Percentiles rank a stretch among this genome's conserved stretches.
Evolutionary conservation across 2,113 vertebrate genomes (phyloP).

Genomic region (Grammomys dolichurus): DNA sequence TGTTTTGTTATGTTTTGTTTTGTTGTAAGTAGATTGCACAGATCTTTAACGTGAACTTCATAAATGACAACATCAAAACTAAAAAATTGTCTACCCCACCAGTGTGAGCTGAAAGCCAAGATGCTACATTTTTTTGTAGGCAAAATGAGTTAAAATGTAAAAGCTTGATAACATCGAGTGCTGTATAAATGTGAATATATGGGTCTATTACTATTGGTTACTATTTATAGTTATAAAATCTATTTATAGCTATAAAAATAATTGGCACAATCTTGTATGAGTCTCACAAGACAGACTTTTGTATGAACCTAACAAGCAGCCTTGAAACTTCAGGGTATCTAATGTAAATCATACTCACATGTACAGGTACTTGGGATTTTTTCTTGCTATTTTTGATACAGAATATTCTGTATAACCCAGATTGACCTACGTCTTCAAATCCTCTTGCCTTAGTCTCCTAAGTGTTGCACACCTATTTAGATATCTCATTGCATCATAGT

Average conservation of each 20-base stretch:
- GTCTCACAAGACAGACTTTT: background rate
- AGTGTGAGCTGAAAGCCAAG: background rate
- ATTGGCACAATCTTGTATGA: background rate
- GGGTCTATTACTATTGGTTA: background rate
- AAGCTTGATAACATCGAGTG: background rate
- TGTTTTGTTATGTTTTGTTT: background rate
- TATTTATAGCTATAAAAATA: background rate
- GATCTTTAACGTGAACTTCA: too few species aligned
- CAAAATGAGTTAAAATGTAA: constrained; percentile 22
- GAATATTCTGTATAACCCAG: background rate
- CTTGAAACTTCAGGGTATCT: background rate
- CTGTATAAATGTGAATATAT: background rate
- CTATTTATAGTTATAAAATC: background rate
- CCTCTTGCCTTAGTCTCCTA: background rate
- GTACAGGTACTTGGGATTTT: background rate
- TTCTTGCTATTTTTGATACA: background rate
- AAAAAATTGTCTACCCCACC: background rate
- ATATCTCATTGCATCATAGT: background rate
- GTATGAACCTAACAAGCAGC: background rate
- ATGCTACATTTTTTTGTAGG: background rate
- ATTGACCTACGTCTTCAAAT: background rate
- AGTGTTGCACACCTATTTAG: background rate
- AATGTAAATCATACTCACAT: background rate
- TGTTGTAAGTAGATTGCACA: background rate
- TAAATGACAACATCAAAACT: background rate